Conservation (phyloP, 1,140 invertebrate genomes). For the Drosophila murphyi region DNA sequence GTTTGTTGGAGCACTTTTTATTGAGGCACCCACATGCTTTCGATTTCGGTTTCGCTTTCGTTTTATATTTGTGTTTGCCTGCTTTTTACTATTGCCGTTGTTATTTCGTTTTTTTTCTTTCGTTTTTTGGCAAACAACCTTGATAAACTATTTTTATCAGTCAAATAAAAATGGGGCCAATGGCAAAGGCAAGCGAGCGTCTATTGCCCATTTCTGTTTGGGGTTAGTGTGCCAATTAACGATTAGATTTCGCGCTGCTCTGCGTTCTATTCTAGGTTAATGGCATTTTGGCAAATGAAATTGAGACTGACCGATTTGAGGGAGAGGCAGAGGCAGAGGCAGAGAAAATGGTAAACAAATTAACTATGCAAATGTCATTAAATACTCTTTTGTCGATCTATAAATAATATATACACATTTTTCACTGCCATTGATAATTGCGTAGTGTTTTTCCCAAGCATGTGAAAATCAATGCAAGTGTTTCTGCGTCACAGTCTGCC, state of each 20-base stretch:
- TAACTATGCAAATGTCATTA: constrained; percentile 63
- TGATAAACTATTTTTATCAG: constrained; percentile 83
- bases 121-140: constrained; percentile 66
- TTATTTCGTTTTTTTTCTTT: constrained; percentile 24
- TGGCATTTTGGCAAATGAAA: constrained; percentile 39
- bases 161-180: constrained; percentile 72
- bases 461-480: constrained; percentile 20
- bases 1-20: constrained; percentile 16
- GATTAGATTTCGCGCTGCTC: constrained; percentile 61
- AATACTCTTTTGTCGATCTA: constrained; percentile 40
- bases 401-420: constrained; percentile 19
- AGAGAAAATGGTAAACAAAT: constrained; percentile 63
- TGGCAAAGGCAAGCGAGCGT: constrained; percentile 45
- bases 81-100: constrained; percentile 42
- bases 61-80: neutral
- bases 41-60: constrained; percentile 51
- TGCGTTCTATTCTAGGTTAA: constrained; percentile 51
- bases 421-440: constrained; percentile 35
- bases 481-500: constrained; percentile 30
- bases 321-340: neutral
- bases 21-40: constrained; percentile 46
- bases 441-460: neutral
- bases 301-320: constrained; percentile 1
- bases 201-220: constrained; percentile 59
- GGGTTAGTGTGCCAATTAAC: constrained; percentile 82